Conservation (phyloP, 2,113 vertebrate species). For the Pycnonotus jocosus region DNA sequence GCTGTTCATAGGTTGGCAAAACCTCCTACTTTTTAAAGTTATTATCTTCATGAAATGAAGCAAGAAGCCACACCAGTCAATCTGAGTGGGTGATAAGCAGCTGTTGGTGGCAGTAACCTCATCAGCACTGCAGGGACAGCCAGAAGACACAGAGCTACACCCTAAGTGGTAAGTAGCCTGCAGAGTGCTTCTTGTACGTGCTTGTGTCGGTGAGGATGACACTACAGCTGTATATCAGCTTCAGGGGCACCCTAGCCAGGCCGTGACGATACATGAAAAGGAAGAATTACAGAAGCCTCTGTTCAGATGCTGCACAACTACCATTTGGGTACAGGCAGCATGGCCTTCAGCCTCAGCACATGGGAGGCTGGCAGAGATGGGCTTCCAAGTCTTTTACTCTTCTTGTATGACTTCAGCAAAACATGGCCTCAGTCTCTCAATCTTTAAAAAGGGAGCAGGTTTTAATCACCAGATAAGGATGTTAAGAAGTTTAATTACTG, state of each 20-base stretch:
- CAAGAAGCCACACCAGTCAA: not conserved
- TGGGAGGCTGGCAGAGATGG: fast-evolving
- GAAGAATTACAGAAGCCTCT: not conserved
- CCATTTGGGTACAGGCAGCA: not conserved
- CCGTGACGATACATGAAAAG: fast-evolving
- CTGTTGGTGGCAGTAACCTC: not conserved
- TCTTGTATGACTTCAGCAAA: not conserved
- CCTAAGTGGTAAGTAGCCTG: not conserved
- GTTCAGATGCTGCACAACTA: not conserved
- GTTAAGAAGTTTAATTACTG: not conserved
- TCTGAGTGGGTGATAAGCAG: fast-evolving
- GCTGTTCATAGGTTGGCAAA: not conserved
- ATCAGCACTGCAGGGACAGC: not conserved
- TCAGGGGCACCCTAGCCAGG: not conserved
- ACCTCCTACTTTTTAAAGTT: not conserved
- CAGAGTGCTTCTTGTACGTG: not conserved
- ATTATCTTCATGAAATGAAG: not conserved
- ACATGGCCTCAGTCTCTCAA: not conserved
- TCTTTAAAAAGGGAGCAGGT: not conserved
- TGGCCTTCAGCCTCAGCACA: not conserved
- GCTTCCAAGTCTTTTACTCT: not conserved
- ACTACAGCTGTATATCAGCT: not conserved
- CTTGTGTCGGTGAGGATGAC: not conserved
- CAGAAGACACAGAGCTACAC: not conserved
- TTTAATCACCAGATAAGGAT: not conserved